These are phyloP conservation scores for Scopus umbretta DNA, from an alignment of 2,113 vertebrate genomes.

Conservation along the genomic window DNA sequence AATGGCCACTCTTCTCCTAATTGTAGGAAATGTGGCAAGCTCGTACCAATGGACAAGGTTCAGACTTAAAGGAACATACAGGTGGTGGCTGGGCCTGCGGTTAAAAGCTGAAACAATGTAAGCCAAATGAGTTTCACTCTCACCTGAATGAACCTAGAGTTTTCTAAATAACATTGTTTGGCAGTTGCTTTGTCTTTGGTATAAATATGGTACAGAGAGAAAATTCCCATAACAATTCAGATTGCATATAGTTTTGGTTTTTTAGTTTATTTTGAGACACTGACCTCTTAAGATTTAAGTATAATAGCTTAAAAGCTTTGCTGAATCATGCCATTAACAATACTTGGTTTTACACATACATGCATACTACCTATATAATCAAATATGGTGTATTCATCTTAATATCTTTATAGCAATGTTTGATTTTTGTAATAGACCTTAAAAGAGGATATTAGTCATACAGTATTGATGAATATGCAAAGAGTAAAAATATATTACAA, in stretches of 20 bases:
- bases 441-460: background rate
- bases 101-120: background rate
- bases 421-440: background rate
- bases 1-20: constrained; percentile 41
- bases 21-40: background rate
- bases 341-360: background rate
- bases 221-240: background rate
- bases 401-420: background rate
- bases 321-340: background rate
- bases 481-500: background rate
- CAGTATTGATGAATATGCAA: background rate
- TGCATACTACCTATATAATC: background rate
- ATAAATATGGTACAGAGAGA: background rate
- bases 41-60: background rate
- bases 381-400: background rate
- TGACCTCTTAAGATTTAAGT: background rate
- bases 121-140: background rate
- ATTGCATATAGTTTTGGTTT: background rate
- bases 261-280: background rate
- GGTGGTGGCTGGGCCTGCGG: background rate
- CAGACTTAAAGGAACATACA: background rate
- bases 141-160: background rate
- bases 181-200: background rate
- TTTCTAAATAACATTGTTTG: background rate
- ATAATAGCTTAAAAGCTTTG: background rate